A percentile compares a stretch with the other conserved stretches of the same genome.
Conservation (phyloP, 92 coral and sea anemone genomes). For the Zoanthus solanderi region DNA sequence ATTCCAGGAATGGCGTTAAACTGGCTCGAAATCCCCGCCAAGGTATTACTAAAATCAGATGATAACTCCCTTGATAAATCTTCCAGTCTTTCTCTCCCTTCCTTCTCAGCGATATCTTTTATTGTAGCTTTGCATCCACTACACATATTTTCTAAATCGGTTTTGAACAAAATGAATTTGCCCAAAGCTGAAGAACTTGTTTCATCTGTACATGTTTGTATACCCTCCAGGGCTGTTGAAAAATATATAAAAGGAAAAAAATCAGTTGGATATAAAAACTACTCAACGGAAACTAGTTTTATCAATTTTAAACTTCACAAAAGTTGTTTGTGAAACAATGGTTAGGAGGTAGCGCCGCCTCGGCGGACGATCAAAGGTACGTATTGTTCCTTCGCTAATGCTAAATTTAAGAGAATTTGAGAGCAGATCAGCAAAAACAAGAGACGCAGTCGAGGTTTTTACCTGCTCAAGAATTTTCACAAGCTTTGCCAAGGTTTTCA, state of each 20-base stretch:
- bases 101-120: slow-evolving; percentile 62
- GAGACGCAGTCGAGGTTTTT: no score
- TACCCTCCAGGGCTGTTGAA: not conserved
- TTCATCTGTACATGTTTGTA: slow-evolving; percentile 18
- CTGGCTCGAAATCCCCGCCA: slow-evolving; percentile 68
- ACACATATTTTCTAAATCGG: slow-evolving; percentile 78
- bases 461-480: no score
- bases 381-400: no score
- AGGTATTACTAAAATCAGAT: not conserved
- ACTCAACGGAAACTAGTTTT: no score
- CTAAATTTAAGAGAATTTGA: no score
- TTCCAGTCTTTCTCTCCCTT: slow-evolving; percentile 73
- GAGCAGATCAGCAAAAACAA: no score
- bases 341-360: no score
- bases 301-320: no score
- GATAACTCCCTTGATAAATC: slow-evolving; percentile 29
- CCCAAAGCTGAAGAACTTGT: slow-evolving; percentile 21
- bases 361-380: no score
- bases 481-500: no score
- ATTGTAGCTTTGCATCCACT: slow-evolving; percentile 69
- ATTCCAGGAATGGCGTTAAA: slow-evolving; percentile 75
- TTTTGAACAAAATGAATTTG: slow-evolving; percentile 68
- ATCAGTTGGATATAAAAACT: not conserved
- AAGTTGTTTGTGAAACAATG: no score
- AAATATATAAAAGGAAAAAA: not conserved